Evolutionary conservation across 1,140 invertebrate species (phyloP).

Genomic region (Pantala flavescens): DNA sequence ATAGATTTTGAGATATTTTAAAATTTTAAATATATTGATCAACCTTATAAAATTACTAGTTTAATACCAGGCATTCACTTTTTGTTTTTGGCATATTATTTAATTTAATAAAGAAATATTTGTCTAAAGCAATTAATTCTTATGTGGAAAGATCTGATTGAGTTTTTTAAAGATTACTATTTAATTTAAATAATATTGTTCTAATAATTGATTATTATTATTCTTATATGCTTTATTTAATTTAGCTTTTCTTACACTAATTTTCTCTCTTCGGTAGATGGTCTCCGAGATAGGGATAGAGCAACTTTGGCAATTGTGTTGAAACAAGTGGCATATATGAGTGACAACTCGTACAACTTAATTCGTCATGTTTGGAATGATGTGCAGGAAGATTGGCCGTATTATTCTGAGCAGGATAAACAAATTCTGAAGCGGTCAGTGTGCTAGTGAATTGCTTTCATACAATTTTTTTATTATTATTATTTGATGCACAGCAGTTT

Average conservation of each 20-base stretch:
- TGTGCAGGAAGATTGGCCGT: slow-evolving; percentile 88
- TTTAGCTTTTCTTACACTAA: no score
- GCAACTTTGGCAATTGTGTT: no score
- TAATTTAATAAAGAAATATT: neutral
- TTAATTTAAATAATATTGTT: no score
- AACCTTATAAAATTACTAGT: neutral
- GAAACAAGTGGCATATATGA: slow-evolving; percentile 62
- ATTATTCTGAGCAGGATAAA: slow-evolving; percentile 79
- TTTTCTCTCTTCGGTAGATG: no score
- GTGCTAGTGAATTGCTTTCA: neutral
- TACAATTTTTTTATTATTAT: no score
- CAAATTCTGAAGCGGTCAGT: slow-evolving; percentile 68
- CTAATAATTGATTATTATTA: no score
- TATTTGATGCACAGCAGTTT: no score
- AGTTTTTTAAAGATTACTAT: no score
- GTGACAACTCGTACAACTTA: slow-evolving; percentile 81
- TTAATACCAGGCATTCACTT: no score
- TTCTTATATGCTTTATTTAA: no score
- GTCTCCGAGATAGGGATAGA: no score
- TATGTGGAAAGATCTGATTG: no score
- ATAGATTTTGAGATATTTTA: neutral
- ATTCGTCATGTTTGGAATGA: slow-evolving; percentile 80
- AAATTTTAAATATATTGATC: neutral
- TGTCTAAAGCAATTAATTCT: neutral
- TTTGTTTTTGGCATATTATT: neutral